phyloP scores from a whole-genome alignment of 2,888 invertebrate genomes.

The Vanessa cardui region DNA sequence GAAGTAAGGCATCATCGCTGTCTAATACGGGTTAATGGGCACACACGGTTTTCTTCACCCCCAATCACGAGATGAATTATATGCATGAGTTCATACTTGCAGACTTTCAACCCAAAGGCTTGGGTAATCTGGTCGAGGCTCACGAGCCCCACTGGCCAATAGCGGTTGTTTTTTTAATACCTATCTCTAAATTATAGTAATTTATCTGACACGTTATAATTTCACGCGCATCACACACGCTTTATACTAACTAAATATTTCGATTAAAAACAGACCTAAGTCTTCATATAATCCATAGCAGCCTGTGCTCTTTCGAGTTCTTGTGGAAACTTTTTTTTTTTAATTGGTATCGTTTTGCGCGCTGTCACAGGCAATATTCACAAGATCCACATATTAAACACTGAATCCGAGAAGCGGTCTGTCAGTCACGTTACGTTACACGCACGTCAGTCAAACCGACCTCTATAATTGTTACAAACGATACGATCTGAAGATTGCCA shows the following conservation, averaged over 20 bases:
- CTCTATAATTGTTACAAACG: constrained; percentile 21
- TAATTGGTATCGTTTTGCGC: not conserved
- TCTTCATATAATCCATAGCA: not conserved
- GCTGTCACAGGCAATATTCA: constrained; percentile 18
- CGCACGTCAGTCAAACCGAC: constrained; percentile 37
- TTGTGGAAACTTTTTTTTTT: not conserved
- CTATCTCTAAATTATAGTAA: not conserved
- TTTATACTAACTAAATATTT: not conserved
- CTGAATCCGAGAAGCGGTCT: constrained; percentile 22
- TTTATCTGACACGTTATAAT: constrained; percentile 10
- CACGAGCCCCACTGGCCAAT: too few relatives aligned
- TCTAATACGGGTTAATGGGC: too few relatives aligned
- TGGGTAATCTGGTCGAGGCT: too few relatives aligned
- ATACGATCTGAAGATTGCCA: constrained; percentile 13
- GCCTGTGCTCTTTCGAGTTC: not conserved
- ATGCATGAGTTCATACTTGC: too few relatives aligned
- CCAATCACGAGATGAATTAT: too few relatives aligned
- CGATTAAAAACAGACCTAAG: constrained; percentile 2
- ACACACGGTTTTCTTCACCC: too few relatives aligned
- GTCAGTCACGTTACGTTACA: constrained; percentile 37
- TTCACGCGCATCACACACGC: constrained; percentile 9
- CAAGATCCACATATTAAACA: constrained; percentile 26
- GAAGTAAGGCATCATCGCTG: too few relatives aligned
- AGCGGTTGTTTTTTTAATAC: not conserved
- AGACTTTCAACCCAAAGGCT: too few relatives aligned